Conservation (phyloP, 2,113 vertebrate genomes). For the Alligator mississippiensis region DNA sequence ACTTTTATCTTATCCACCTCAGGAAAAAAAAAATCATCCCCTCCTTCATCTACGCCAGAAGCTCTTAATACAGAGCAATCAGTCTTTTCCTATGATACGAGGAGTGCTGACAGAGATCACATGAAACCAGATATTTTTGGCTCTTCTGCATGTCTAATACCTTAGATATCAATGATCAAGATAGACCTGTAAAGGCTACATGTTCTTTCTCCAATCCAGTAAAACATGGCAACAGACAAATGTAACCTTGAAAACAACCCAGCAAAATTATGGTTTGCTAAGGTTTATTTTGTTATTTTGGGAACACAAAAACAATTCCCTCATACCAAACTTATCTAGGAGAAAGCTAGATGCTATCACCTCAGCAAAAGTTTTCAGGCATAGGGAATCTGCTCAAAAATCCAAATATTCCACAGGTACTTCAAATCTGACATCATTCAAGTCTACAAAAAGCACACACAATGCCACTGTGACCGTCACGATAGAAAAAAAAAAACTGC, state of each 20-base stretch:
- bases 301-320: too few species aligned
- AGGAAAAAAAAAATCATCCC: too few species aligned
- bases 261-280: neutral
- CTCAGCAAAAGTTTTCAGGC: neutral
- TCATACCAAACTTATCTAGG: neutral
- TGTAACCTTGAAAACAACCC: too few species aligned
- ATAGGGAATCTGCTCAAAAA: neutral
- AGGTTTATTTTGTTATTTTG: neutral
- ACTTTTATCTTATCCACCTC: too few species aligned
- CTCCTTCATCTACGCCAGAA: too few species aligned
- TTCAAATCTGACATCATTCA: fast-evolving
- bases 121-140: neutral
- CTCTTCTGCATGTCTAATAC: neutral
- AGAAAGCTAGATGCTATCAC: neutral
- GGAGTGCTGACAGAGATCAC: neutral
- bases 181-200: neutral
- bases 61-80: too few species aligned
- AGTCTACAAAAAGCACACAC: neutral
- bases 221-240: too few species aligned
- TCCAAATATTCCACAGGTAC: neutral
- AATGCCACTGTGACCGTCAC: neutral
- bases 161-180: neutral
- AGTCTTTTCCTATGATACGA: neutral
- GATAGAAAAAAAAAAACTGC: neutral
- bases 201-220: too few species aligned